Evolutionary conservation across 2,797 vertebrate genomes (phyloP), one percentile per base, ranked within the genome.

Genomic region (Sternarchorhynchus goeldii): DNA sequence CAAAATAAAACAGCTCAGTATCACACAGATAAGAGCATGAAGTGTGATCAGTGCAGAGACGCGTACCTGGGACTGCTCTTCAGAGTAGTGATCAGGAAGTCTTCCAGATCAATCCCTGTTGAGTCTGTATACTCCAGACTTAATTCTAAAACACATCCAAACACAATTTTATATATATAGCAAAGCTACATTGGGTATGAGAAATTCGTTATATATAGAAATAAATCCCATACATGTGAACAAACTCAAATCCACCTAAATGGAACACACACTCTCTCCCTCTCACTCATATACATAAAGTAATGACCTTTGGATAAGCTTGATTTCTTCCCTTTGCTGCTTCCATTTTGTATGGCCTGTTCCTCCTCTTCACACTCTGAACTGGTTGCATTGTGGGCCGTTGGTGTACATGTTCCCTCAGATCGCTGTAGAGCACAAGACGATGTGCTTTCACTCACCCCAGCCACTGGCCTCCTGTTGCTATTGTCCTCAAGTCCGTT

Each of bases 71-170:
- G 95, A 88, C 96, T 99, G 86, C 96, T 97, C 92, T 97, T 97
- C 84, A 99, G 92, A 0, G 96, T 97, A 75, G 95, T 93, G 75
- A 95, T 89, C 83, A 98, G 94, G 89, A 99, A 98, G 89, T 94
- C 94, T 41, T 97, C 95, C 85, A 98, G 92, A 91, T 98, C 96
- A 86, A 97, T 96, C 87, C 97, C 97, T 29, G 96, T 97, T 75
- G 96, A 97, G 87, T 99, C 96, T 0, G 95, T 98, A 83, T 98
- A 99, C 85, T 97, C 96, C 90, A 94, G 89, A 85, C 94, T 96
- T 89, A 92, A 92, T 88, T 98, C 97, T 99, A 92, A 87, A 94
- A 94, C 79, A 90, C n/a, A 29, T 31, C 5, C n/a, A 77, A 65
- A 68, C 16, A 75, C 57, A 75, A 1, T 25, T 25, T 25, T 25